Conservation (phyloP, 2,888 invertebrate genomes). For the Aphrophora alni region DNA sequence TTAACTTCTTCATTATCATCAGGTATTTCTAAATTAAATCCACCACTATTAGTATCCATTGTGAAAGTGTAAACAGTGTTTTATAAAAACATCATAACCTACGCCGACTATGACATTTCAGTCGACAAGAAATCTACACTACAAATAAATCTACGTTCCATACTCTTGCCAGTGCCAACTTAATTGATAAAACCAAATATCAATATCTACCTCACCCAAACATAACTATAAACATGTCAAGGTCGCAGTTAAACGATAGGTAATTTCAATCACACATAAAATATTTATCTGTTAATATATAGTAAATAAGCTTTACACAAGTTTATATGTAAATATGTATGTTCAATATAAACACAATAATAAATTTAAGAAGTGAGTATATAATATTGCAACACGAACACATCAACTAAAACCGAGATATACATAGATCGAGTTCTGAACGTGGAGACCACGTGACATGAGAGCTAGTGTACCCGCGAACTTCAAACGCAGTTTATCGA, state of each 20-base stretch:
- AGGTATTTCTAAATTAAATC: neutral
- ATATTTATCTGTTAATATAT: too few relatives aligned
- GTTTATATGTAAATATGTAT: too few relatives aligned
- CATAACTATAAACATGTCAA: too few relatives aligned
- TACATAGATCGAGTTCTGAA: neutral
- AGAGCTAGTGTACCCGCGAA: neutral
- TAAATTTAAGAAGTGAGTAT: too few relatives aligned
- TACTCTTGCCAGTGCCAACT: neutral
- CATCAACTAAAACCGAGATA: neutral
- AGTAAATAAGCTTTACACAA: too few relatives aligned
- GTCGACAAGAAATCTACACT: neutral
- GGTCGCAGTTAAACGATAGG: too few relatives aligned
- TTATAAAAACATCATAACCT: neutral
- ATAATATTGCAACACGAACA: too few relatives aligned
- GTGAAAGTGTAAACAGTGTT: neutral
- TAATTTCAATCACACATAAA: too few relatives aligned
- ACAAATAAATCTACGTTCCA: neutral
- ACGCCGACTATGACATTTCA: neutral
- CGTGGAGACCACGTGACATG: neutral
- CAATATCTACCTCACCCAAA: too few relatives aligned
- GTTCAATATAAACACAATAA: too few relatives aligned
- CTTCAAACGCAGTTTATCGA: neutral
- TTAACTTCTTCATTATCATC: slow-evolving; percentile 4
- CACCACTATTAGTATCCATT: neutral
- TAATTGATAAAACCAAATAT: neutral